phyloP scores from a whole-genome alignment of 2,113 vertebrate species.

The Oceanites oceanicus region DNA sequence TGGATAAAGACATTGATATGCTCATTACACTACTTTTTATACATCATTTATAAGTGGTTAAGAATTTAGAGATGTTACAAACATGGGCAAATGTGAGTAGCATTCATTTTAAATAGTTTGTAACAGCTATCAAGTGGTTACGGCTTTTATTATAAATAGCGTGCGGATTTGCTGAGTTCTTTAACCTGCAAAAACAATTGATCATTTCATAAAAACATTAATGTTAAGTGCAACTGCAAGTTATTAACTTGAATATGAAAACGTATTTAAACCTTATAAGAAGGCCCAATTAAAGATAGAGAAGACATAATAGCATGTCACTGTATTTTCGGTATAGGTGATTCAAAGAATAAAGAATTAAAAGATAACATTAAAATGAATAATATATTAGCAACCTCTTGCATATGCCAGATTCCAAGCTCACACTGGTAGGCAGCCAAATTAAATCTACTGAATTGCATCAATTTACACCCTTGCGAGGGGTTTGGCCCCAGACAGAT shows the following conservation, averaged over 20 bases:
- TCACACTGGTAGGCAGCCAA: neutral
- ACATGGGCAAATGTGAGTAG: neutral
- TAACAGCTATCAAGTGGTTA: neutral
- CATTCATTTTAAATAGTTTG: neutral
- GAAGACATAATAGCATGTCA: neutral
- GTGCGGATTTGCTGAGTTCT: neutral
- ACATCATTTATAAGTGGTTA: neutral
- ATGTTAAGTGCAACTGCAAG: neutral
- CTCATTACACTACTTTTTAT: neutral
- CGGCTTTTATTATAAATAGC: neutral
- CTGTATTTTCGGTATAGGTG: neutral
- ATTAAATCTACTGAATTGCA: neutral
- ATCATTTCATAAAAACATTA: neutral
- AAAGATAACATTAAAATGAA: neutral
- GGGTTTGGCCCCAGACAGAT: neutral
- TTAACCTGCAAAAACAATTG: neutral
- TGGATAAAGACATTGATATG: accelerated
- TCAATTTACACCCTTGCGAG: neutral
- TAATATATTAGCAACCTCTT: neutral
- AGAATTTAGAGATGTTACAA: neutral
- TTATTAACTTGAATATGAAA: neutral
- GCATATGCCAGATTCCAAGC: neutral
- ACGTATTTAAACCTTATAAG: neutral
- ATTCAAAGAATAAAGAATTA: neutral
- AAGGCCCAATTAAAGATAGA: neutral